Conservation (phyloP, 2,113 vertebrate genomes). For the Ia io region DNA sequence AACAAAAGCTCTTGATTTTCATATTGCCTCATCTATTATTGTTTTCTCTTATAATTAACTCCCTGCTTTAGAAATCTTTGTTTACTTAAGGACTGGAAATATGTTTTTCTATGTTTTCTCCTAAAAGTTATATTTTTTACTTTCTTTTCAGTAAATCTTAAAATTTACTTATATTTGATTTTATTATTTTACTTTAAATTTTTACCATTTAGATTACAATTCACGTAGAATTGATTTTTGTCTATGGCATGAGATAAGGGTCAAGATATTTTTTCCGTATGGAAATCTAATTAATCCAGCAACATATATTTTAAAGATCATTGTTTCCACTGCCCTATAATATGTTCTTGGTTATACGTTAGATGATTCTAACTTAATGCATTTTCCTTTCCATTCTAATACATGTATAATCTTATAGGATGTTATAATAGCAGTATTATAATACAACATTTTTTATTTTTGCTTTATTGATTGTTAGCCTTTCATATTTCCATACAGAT, state of each 20-base stretch:
- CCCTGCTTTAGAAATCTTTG: neutral
- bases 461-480: neutral
- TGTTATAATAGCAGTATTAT: neutral
- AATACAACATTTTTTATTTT: neutral
- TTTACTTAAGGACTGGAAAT: neutral
- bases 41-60: neutral
- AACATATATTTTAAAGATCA: neutral
- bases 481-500: neutral
- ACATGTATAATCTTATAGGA: neutral
- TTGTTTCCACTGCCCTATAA: neutral
- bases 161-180: neutral
- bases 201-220: neutral
- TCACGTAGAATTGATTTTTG: neutral
- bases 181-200: neutral
- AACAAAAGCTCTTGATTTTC: neutral
- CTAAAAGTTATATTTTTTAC: neutral
- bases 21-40: neutral
- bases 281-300: neutral
- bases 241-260: neutral
- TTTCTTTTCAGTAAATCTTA: neutral
- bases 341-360: neutral
- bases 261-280: neutral
- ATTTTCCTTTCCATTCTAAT: neutral
- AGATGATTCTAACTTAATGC: neutral
- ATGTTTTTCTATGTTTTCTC: neutral